phyloP scores from a whole-genome alignment of 2,113 vertebrate species.

The Psilopsiagon aurifrons region DNA sequence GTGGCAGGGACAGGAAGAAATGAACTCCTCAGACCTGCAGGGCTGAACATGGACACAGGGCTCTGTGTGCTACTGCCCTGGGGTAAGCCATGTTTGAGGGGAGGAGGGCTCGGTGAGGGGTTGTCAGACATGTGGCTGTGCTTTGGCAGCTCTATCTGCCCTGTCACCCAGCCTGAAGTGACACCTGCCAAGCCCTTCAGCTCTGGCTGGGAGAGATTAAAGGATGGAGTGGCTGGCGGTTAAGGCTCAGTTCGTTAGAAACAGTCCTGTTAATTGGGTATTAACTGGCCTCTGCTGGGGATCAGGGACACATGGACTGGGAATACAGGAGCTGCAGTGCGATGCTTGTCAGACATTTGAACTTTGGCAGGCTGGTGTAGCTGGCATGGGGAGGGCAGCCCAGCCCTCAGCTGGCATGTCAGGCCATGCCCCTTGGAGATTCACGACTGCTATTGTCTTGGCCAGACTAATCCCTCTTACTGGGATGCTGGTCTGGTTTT shows the following conservation, averaged over 20 bases:
- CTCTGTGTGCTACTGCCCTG: neutral
- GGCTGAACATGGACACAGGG: neutral
- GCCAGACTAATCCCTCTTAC: conserved; percentile 52
- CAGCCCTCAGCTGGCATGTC: conserved; percentile 60
- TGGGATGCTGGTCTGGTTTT: neutral
- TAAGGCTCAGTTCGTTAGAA: conserved; percentile 56
- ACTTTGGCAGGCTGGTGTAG: conserved; percentile 52
- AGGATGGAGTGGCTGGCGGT: conserved; percentile 28
- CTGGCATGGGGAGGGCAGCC: conserved; percentile 58
- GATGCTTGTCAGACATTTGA: conserved; percentile 67
- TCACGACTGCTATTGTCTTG: conserved; percentile 45
- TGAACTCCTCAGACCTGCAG: neutral
- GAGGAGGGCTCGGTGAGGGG: neutral
- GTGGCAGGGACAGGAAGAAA: neutral
- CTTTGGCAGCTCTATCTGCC: neutral
- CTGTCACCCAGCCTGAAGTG: conserved; percentile 9
- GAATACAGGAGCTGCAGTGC: conserved; percentile 51
- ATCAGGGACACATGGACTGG: conserved; percentile 62
- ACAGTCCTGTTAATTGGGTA: conserved; percentile 66
- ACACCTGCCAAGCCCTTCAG: conserved; percentile 55
- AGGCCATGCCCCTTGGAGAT: conserved; percentile 46
- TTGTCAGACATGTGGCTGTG: neutral
- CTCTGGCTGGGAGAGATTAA: conserved; percentile 37
- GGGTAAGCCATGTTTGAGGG: neutral
- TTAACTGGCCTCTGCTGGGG: conserved; percentile 64